Evolutionary conservation across 2,888 invertebrate species (phyloP).

Genomic region (Andrena trimmerana): DNA sequence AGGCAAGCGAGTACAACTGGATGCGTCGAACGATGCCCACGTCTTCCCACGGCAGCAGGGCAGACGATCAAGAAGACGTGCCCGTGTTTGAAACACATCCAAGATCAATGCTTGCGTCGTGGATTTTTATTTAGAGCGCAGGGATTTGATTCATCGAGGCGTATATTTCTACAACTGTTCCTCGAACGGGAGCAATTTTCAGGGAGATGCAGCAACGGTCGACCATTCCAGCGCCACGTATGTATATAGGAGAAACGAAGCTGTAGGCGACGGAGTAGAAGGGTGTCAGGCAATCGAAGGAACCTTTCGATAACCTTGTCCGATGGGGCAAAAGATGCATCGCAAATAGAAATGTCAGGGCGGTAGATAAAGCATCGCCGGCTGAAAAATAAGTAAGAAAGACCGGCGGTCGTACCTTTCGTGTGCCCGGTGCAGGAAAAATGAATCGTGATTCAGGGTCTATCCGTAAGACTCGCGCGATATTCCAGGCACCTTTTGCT

Average conservation of each 20-base stretch:
- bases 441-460: conserved; percentile 30
- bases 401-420: conserved; percentile 4
- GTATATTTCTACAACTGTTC: conserved; percentile 14
- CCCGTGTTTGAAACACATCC: conserved; percentile 8
- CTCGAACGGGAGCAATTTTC: conserved; percentile 27
- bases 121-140: background rate
- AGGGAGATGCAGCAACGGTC: conserved; percentile 19
- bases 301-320: conserved; percentile 32
- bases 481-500: conserved; percentile 30
- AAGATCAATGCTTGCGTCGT: background rate
- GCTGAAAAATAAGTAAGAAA: conserved; percentile 32
- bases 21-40: background rate
- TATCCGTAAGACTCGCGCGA: conserved; percentile 36
- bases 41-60: background rate
- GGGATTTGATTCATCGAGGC: conserved; percentile 27
- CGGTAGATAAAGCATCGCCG: conserved; percentile 38
- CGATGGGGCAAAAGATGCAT: conserved; percentile 34
- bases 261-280: conserved; percentile 31
- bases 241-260: conserved; percentile 2
- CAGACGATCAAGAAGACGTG: background rate
- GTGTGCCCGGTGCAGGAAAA: conserved; percentile 3
- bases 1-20: background rate
- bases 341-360: conserved; percentile 52
- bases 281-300: conserved; percentile 39
- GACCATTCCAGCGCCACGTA: conserved; percentile 9